These are phyloP conservation scores for Xiphophorus hellerii DNA, from an alignment of 2,113 vertebrate species.

Conservation along the genomic window DNA sequence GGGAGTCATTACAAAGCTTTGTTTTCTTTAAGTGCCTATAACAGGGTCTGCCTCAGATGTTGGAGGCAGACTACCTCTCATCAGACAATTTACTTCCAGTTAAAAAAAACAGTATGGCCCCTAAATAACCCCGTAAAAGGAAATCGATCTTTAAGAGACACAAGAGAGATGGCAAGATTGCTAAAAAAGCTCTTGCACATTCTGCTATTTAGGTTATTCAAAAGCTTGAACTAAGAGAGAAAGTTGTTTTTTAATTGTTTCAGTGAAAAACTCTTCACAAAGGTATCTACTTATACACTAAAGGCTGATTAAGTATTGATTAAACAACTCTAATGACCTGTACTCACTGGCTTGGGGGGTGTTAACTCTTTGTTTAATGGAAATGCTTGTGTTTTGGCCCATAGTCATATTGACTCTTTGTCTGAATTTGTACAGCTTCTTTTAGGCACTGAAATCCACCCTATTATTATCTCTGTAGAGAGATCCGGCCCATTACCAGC, in stretches of 20 bases:
- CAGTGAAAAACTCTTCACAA: conserved; percentile 5
- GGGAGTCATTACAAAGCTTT: conserved; percentile 60
- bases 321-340: conserved; percentile 40
- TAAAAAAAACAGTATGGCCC: conserved; percentile 16
- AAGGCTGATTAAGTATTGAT: conserved; percentile 65
- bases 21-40: conserved; percentile 66
- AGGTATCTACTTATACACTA: conserved; percentile 12
- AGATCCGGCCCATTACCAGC: conserved; percentile 29
- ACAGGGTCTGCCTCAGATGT: conserved; percentile 59
- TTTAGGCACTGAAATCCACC: background rate
- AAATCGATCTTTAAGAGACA: conserved; percentile 28
- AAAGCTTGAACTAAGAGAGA: conserved; percentile 38
- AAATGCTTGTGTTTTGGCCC: background rate
- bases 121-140: conserved; percentile 40
- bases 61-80: conserved; percentile 52
- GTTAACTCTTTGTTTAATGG: conserved; percentile 17
- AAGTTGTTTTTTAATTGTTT: conserved; percentile 34
- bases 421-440: conserved; percentile 3
- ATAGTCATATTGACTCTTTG: background rate
- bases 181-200: conserved; percentile 40
- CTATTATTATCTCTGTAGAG: background rate
- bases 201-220: conserved; percentile 41
- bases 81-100: conserved; percentile 46
- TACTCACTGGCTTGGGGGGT: conserved; percentile 13
- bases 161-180: conserved; percentile 42